Evolutionary conservation across 2,113 vertebrate genomes (phyloP).

Genomic region (Telmatochromis sp.): DNA sequence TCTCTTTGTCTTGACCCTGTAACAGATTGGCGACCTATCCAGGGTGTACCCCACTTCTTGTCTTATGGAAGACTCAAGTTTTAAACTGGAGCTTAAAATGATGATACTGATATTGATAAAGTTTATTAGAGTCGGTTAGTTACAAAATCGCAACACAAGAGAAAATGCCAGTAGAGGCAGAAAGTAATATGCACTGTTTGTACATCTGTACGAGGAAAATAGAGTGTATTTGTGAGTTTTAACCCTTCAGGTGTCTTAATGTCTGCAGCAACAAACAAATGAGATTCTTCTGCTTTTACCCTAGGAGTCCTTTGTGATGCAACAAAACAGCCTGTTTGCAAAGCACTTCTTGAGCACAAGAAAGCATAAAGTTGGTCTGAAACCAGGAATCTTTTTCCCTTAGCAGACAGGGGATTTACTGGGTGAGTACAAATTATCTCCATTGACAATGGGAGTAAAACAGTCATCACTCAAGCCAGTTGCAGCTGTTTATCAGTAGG

Average conservation of each 20-base stretch:
- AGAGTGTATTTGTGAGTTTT: not conserved
- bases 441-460: slow-evolving; percentile 34
- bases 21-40: not conserved
- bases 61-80: not conserved
- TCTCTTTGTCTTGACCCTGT: not conserved
- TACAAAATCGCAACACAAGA: not conserved
- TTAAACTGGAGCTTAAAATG: not conserved
- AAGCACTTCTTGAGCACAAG: not conserved
- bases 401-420: slow-evolving; percentile 4
- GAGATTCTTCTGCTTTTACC: not conserved
- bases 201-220: not conserved
- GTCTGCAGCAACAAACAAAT: not conserved
- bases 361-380: not conserved
- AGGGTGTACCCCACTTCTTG: not conserved
- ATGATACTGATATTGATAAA: not conserved
- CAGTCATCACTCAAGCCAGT: slow-evolving; percentile 8
- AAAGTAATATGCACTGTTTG: not conserved
- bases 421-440: slow-evolving; percentile 14
- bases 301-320: not conserved
- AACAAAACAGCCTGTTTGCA: not conserved
- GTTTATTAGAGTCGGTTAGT: not conserved
- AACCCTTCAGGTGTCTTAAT: not conserved
- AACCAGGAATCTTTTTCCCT: not conserved
- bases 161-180: not conserved
- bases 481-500: slow-evolving; percentile 30